Conservation (phyloP, 2,113 vertebrate species). For the Saccopteryx leptura region DNA sequence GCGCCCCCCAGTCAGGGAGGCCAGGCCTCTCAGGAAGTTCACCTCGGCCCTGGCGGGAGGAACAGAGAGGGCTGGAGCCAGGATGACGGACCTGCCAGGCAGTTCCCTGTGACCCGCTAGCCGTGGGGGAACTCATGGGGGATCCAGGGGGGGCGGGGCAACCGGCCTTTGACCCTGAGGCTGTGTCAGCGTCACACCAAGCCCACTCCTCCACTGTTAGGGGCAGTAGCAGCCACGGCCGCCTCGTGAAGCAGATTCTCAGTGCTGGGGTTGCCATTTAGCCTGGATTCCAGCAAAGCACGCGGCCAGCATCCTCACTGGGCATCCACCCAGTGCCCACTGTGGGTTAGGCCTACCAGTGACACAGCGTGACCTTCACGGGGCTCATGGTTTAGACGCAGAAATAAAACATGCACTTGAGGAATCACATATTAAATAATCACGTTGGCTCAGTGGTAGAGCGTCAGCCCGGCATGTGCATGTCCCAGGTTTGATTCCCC, state of each 20-base stretch:
- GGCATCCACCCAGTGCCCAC: neutral
- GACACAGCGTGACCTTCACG: neutral
- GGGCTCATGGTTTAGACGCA: neutral
- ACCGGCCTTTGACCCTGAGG: neutral
- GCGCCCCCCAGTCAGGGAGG: conserved; percentile 89
- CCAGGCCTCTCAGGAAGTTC: conserved; percentile 90
- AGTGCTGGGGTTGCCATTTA: accelerated
- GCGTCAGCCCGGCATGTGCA: too few relatives aligned
- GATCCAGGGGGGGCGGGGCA: neutral
- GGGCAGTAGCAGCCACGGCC: accelerated
- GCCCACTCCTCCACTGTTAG: neutral
- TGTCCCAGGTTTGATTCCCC: too few relatives aligned
- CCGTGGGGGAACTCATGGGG: neutral
- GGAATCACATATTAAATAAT: neutral
- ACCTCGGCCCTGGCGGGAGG: conserved; percentile 85
- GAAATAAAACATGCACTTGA: neutral
- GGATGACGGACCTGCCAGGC: neutral
- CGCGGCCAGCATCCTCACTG: accelerated
- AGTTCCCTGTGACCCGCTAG: neutral
- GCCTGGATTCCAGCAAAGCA: neutral
- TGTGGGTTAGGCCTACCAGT: neutral
- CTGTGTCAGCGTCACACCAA: accelerated
- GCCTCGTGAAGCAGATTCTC: accelerated
- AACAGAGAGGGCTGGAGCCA: neutral
- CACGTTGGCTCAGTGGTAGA: too few relatives aligned